Percentiles rank a stretch among this genome's conserved stretches.
Conservation (phyloP, 2,113 vertebrate species). For the Cyphomyrus discorhynchus region DNA sequence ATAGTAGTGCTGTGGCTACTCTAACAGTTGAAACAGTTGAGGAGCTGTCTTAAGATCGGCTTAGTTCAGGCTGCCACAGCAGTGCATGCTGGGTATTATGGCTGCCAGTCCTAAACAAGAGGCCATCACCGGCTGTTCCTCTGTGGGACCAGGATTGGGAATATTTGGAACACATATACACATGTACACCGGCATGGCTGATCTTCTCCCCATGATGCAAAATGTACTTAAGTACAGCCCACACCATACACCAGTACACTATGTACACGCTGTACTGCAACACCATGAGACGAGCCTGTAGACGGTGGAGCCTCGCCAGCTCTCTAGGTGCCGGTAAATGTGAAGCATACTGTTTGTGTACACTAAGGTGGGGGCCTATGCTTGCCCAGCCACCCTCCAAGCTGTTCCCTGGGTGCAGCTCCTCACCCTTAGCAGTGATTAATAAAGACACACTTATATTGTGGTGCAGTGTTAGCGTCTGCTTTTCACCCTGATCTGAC, state of each 20-base stretch:
- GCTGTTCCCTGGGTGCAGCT: constrained; percentile 45
- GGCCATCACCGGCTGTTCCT: neutral
- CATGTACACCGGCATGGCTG: neutral
- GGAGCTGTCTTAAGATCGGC: constrained; percentile 41
- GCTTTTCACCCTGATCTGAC: neutral
- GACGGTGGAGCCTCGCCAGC: neutral
- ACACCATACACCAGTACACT: neutral
- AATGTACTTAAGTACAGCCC: neutral
- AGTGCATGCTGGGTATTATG: constrained; percentile 14
- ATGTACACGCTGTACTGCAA: too few relatives aligned
- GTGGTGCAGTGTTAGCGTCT: constrained; percentile 28
- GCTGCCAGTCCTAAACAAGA: neutral
- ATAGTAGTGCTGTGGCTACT: constrained; percentile 50
- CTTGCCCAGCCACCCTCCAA: constrained; percentile 6
- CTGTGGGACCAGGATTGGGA: constrained; percentile 11
- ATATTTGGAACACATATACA: neutral
- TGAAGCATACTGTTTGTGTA: neutral
- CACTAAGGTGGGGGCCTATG: neutral
- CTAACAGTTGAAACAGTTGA: constrained; percentile 27
- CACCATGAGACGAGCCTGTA: neutral
- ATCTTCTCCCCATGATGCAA: neutral
- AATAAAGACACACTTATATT: constrained; percentile 50
- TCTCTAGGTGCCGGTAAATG: neutral
- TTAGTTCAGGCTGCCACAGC: constrained; percentile 26
- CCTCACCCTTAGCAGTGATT: constrained; percentile 50